A percentile compares a stretch with the other conserved stretches of the same genome.
phyloP scores from a whole-genome alignment of 2,113 vertebrate species.

The Phyllostomus hastatus region DNA sequence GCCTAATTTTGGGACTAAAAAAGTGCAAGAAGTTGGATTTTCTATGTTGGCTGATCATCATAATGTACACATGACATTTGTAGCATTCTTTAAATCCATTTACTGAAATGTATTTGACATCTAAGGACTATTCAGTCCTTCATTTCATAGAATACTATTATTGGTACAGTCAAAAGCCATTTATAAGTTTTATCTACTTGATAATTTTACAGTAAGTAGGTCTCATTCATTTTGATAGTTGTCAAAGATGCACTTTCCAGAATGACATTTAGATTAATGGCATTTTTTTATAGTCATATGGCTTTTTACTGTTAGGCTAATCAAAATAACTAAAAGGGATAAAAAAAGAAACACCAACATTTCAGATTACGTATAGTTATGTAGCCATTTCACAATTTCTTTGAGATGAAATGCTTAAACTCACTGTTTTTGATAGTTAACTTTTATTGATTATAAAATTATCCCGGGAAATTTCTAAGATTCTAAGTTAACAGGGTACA shows the following conservation, averaged over 20 bases:
- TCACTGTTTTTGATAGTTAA: constrained; percentile 71
- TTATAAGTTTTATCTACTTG: constrained; percentile 80
- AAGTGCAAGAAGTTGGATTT: constrained; percentile 85
- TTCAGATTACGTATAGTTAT: constrained; percentile 74
- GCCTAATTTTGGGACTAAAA: constrained; percentile 80
- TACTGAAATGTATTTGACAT: constrained; percentile 79
- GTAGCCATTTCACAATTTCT: constrained; percentile 77
- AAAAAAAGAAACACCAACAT: constrained; percentile 78
- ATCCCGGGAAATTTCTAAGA: constrained; percentile 73
- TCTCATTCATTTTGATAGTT: constrained; percentile 77
- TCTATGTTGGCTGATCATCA: constrained; percentile 86
- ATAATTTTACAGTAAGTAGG: constrained; percentile 77
- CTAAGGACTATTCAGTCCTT: constrained; percentile 78
- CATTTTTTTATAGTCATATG: constrained; percentile 79
- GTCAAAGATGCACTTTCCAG: constrained; percentile 75
- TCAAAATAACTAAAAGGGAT: constrained; percentile 75
- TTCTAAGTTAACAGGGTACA: constrained; percentile 75
- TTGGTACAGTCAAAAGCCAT: constrained; percentile 81
- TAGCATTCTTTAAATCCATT: constrained; percentile 79
- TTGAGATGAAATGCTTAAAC: constrained; percentile 76
- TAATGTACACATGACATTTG: constrained; percentile 78
- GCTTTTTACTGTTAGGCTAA: constrained; percentile 77
- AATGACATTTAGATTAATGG: constrained; percentile 64
- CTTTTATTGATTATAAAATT: constrained; percentile 73
- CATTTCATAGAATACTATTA: constrained; percentile 76